A percentile compares a stretch with the other conserved stretches of the same genome.
These are phyloP conservation scores for Tapera naevia DNA, from an alignment of 2,797 vertebrate species.

Conservation along the genomic window DNA sequence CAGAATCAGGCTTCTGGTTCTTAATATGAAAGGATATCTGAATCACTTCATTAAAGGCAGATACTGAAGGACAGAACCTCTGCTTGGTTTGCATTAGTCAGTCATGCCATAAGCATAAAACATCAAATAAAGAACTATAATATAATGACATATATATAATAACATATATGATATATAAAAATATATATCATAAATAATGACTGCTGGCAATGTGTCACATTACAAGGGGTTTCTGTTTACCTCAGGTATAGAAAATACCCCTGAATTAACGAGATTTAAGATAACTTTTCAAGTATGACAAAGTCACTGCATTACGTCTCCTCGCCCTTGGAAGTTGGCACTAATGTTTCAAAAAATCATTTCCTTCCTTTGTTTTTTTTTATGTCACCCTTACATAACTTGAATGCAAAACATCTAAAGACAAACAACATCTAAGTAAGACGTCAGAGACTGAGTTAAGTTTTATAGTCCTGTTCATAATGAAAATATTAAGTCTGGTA, in stretches of 20 bases:
- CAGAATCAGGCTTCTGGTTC: conserved; percentile 12
- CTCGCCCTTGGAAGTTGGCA: not conserved
- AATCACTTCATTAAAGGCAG: conserved; percentile 21
- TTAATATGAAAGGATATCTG: conserved; percentile 16
- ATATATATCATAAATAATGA: too few species aligned
- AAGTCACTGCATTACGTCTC: not conserved
- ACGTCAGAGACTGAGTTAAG: not conserved
- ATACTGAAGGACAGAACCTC: not conserved
- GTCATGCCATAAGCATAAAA: conserved; percentile 14
- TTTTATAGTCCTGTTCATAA: not conserved
- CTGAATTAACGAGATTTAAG: not conserved
- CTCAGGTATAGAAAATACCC: not conserved
- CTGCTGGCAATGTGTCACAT: not conserved
- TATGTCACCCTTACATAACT: not conserved
- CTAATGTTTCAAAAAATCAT: not conserved
- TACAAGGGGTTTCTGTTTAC: not conserved
- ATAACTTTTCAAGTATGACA: not conserved
- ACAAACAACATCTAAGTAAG: not conserved
- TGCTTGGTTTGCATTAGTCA: conserved; percentile 42
- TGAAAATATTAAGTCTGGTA: not conserved
- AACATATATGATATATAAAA: too few species aligned
- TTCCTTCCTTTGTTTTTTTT: not conserved
- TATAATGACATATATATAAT: too few species aligned
- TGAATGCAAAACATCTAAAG: not conserved
- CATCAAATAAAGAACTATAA: conserved; percentile 21